Evolutionary conservation across 1,140 invertebrate genomes (phyloP).

Genomic region (Drosophila watanabei): DNA sequence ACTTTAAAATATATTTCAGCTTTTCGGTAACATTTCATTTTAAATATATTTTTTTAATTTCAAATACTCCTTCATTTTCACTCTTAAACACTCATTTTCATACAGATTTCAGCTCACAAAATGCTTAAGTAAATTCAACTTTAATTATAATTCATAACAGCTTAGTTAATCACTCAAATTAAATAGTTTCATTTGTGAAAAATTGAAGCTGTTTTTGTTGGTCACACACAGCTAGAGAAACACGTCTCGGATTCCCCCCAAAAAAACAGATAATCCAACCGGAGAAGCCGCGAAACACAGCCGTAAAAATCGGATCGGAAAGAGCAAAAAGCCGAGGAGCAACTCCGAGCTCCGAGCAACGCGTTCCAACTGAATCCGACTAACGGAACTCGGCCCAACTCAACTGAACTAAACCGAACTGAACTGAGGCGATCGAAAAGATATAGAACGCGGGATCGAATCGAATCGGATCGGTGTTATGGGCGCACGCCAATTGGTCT

Average conservation of each 20-base stretch:
- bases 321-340: slow-evolving; percentile 2
- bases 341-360: slow-evolving; percentile 14
- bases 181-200: neutral
- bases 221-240: neutral
- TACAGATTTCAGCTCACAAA: neutral
- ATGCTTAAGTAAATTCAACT: neutral
- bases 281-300: neutral
- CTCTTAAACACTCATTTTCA: neutral
- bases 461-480: slow-evolving; percentile 31
- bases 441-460: slow-evolving; percentile 13
- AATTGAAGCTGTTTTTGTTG: neutral
- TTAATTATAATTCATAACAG: neutral
- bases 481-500: slow-evolving; percentile 36
- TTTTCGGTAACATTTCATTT: neutral
- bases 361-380: slow-evolving; percentile 11
- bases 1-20: neutral
- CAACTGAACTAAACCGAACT: slow-evolving; percentile 8
- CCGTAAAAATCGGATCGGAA: neutral
- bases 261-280: slow-evolving; percentile 16
- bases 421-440: slow-evolving; percentile 12
- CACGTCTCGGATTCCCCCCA: slow-evolving; percentile 3
- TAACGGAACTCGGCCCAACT: slow-evolving; percentile 5
- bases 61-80: neutral
- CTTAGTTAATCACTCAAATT: neutral
- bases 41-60: neutral